Evolutionary conservation across 2,113 vertebrate genomes (phyloP), one percentile per base, ranked within the genome.

Genomic region (Chionodraco myersi): DNA sequence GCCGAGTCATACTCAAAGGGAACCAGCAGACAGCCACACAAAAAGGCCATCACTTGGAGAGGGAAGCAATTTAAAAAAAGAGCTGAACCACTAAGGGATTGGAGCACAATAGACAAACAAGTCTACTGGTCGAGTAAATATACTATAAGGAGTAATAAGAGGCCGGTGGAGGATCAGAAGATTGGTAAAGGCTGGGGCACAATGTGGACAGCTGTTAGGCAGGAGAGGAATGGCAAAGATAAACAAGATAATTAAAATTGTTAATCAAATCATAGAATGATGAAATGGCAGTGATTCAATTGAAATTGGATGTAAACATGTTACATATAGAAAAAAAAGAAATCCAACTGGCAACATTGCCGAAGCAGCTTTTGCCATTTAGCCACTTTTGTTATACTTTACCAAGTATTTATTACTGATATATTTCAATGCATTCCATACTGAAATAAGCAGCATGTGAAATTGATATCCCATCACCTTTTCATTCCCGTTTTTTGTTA

Each of bases 141-240:
- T 62, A 53, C 30, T 52, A 18, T 11, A 48, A 11, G 18, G 62
- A 3, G 10, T 49, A 58, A 75, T 77, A 21, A 68, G 10, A n/a
- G 58, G 11, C 65, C 53, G 49, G 47, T 61, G 57, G 36, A 48
- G 58, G 23, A 71, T 63, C 51, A 48, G 23, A 15, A 45, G 66
- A 64, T 64, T 48, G 23, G 23, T 15, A 21, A 48, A 52, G 30
- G 13, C 8, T 3, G 58, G 30, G 47, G 11, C 10, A 44, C n/a
- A 23, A n/a, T 57, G n/a, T 6, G 44, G 47, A 62, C n/a, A 61
- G 52, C 58, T 41, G 36, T 15, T 64, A 13, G 41, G 16, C 51
- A 21, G 16, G 5, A 58, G 16, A 36, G 26, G 13, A n/a, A 57
- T 12, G 16, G 23, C 21, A 49, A 52, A 26, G 14, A 21, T 21